A percentile compares a stretch with the other conserved stretches of the same genome.
Evolutionary conservation across 2,888 invertebrate genomes (phyloP).

Genomic region (Parnassius smintheus): DNA sequence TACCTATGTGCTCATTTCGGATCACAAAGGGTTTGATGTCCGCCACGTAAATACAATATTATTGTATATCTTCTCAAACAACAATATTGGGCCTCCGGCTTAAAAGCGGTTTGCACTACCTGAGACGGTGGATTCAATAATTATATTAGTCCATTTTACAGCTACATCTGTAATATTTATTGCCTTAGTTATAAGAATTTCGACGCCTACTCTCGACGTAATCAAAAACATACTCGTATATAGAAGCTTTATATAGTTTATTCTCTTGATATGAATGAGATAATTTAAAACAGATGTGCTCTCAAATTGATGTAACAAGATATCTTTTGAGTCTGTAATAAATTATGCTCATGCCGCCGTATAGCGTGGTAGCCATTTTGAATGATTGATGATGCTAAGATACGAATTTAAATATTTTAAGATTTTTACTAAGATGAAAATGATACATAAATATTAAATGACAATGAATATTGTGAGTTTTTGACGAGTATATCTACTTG

Average conservation of each 20-base stretch:
- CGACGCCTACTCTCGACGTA: not conserved
- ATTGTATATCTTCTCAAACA: no score
- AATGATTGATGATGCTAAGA: conserved; percentile 9
- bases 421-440: not conserved
- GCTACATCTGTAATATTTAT: conserved; percentile 12
- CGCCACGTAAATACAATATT: no score
- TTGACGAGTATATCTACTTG: no score
- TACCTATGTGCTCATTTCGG: no score
- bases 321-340: conserved; percentile 7
- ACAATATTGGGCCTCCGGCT: no score
- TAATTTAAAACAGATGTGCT: conserved; percentile 19
- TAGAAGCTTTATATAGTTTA: conserved; percentile 5
- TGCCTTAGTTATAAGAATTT: conserved; percentile 12
- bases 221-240: not conserved
- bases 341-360: not conserved
- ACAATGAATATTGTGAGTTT: no score
- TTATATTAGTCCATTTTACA: conserved; percentile 13
- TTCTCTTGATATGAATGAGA: conserved; percentile 8
- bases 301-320: conserved; percentile 6
- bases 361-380: conserved; percentile 3
- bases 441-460: no score
- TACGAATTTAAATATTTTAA: not conserved
- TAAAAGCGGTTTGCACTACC: not conserved
- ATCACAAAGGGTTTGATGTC: no score
- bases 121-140: not conserved